A percentile compares a stretch with the other conserved stretches of the same genome.
These are phyloP conservation scores for Melanotaenia parkinsoni DNA, from an alignment of 2,797 vertebrate species.

Conservation along the genomic window DNA sequence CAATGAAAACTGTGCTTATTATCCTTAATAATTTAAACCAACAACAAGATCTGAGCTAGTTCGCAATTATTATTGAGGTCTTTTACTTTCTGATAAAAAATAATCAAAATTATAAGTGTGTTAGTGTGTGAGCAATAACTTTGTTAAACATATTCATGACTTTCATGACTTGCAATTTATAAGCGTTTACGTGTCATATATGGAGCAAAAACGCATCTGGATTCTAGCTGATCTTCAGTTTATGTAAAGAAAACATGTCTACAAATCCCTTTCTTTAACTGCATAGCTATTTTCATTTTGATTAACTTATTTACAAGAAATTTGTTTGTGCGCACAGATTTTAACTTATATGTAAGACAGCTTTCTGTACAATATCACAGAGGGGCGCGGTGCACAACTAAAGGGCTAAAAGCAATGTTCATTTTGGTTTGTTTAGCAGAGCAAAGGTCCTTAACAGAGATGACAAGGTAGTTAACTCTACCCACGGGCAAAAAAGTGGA, in stretches of 20 bases:
- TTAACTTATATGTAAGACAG: conserved; percentile 1
- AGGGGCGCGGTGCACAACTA: not conserved
- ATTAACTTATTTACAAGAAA: conserved; percentile 2
- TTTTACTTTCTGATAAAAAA: conserved; percentile 1
- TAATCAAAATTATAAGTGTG: not conserved
- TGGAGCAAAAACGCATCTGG: not conserved
- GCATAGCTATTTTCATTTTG: conserved; percentile 9
- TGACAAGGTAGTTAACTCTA: not conserved
- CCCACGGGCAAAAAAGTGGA: not conserved
- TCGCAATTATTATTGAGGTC: not conserved
- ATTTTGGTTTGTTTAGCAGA: not conserved
- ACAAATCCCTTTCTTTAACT: conserved; percentile 4
- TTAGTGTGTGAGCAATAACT: not conserved
- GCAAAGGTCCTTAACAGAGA: not conserved
- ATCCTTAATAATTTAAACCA: not conserved
- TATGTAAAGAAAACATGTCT: conserved; percentile 4
- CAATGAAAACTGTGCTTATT: not conserved
- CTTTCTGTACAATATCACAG: not conserved
- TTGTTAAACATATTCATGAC: not conserved
- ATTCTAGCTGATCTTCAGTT: conserved; percentile 3
- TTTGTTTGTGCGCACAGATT: too few species aligned
- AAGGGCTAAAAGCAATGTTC: not conserved
- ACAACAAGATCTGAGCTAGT: not conserved
- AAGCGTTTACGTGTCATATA: conserved; percentile 1
- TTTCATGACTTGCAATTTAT: not conserved